Evolutionary conservation across 1,140 invertebrate species (phyloP), one percentile per base, ranked within the genome.

Genomic region (Arion vulgaris): DNA sequence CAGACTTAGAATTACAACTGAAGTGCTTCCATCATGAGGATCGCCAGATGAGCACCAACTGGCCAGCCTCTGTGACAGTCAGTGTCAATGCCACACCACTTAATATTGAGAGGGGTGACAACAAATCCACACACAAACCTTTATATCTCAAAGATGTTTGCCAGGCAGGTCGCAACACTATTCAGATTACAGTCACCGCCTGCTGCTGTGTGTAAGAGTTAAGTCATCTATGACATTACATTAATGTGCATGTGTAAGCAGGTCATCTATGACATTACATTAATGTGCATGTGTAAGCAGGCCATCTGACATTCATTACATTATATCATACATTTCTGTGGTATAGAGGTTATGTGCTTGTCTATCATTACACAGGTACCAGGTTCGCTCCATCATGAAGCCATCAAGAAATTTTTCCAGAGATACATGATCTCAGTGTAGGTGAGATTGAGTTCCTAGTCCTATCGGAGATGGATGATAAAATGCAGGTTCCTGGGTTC

Each of bases 121-220:
- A 97, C 92, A 98, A 98, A 94, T 96, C 96, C 71, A 97, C 96
- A 53, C 96, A 98, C 93, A 97, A 97, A 94, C 97, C 97, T 84
- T 94, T 99, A 86, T 98, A 98, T 94, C 95, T 99, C 91, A 98
- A 98, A 93, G 96, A 98, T 88, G 97, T 98, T 13, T 98, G 97
- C 93, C 96, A 97, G 92, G 95, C 96, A 7, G 97, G 97, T 81
- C 94, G 97, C 87, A 99, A 99, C 93, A 98, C 97, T 71, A 97
- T 99, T 88, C 97, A 98, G 93, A 98, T 99, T 88, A 98, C 97
- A 13, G 97, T 98, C 68, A 96, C 97, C 71, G 96, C 97, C 80
- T 99, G 97, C 93, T 98, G 97, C 94, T 99, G 97, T 95, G 97
- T 98, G 94, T 97, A 97, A n/a, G n/a, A n/a, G n/a, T n/a, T n/a